Evolutionary conservation across 2,797 vertebrate genomes (phyloP).

Genomic region (Chelonia mydas): DNA sequence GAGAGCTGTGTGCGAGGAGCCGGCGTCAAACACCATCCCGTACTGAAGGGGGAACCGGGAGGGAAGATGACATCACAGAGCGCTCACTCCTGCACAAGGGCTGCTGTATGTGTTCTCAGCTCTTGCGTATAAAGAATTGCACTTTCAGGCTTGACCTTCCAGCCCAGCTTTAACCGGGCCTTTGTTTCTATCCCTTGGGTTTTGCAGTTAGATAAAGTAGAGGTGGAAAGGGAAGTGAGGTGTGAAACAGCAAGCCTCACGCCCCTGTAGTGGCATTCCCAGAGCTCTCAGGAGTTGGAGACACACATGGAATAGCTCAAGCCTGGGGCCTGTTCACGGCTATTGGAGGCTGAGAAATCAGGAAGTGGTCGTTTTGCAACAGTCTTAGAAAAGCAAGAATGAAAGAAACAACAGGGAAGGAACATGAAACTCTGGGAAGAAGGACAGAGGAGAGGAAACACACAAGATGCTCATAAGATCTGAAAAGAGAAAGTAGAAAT

Average conservation of each 20-base stretch:
- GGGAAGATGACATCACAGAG: not conserved
- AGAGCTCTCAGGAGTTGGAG: not conserved
- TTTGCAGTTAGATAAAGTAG: not conserved
- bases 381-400: not conserved
- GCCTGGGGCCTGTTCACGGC: not conserved
- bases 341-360: not conserved
- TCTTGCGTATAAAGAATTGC: not conserved
- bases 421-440: not conserved
- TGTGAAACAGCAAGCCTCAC: not conserved
- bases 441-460: not conserved
- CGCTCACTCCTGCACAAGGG: not conserved
- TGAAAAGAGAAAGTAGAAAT: not conserved
- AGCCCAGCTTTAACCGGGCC: not conserved
- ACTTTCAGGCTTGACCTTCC: not conserved
- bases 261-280: not conserved
- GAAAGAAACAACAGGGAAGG: not conserved
- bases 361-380: not conserved
- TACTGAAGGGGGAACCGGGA: constrained; percentile 55
- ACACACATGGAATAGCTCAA: not conserved
- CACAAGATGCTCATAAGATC: not conserved
- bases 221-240: not conserved
- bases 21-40: constrained; percentile 86
- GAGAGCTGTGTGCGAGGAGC: constrained; percentile 86
- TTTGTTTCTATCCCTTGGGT: not conserved
- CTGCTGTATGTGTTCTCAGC: not conserved